Conservation (phyloP, 2,797 vertebrate species). For the Platalea minor region DNA sequence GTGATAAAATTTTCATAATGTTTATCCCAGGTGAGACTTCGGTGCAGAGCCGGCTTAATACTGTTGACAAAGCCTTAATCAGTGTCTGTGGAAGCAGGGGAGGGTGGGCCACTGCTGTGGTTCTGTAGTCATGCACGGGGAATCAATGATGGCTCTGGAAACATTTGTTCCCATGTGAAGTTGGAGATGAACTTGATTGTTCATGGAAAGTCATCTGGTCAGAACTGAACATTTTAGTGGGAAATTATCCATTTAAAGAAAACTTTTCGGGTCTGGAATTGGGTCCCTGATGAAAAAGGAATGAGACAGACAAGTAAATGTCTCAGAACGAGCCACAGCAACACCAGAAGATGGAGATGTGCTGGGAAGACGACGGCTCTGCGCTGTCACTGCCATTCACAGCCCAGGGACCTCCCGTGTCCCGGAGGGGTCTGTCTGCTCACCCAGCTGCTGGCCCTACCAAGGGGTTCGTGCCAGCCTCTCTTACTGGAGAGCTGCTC, state of each 20-base stretch:
- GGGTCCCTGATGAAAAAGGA: background rate
- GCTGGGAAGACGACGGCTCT: background rate
- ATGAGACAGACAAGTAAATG: background rate
- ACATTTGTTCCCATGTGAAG: background rate
- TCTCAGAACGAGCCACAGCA: background rate
- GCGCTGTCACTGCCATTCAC: rapidly evolving
- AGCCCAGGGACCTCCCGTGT: background rate
- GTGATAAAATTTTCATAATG: background rate
- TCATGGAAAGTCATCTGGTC: background rate
- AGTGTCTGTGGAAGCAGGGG: background rate
- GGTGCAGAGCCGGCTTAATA: background rate
- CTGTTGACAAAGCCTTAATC: background rate
- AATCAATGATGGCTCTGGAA: background rate
- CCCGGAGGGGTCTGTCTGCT: background rate
- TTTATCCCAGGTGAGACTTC: background rate
- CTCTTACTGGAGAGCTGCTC: background rate
- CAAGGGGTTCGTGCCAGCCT: background rate
- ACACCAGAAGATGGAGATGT: background rate
- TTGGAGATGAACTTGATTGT: background rate
- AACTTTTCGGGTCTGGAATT: background rate
- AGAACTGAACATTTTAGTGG: background rate
- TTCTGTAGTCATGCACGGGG: rapidly evolving
- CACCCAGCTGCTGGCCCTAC: too few species aligned
- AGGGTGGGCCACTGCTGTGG: background rate
- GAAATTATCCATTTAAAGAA: background rate